Evolutionary conservation across 2,113 vertebrate species (phyloP).

Genomic region (Neopipo cinnamomea): DNA sequence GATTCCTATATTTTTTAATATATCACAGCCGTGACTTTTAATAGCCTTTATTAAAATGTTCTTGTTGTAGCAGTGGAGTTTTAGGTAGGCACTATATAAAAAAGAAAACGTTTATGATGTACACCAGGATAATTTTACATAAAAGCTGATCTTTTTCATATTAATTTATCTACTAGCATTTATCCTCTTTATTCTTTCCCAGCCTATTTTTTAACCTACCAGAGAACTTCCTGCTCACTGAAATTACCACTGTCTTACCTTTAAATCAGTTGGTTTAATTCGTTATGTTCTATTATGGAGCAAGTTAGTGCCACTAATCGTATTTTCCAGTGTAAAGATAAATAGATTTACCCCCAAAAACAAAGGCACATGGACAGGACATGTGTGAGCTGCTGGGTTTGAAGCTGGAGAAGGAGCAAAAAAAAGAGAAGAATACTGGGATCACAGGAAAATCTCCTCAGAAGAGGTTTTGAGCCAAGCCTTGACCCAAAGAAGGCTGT

Average conservation of each 20-base stretch:
- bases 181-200: neutral
- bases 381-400: neutral
- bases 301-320: neutral
- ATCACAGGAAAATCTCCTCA: neutral
- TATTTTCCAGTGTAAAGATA: neutral
- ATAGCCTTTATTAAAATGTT: neutral
- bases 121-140: neutral
- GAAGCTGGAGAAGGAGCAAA: neutral
- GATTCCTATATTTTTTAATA: neutral
- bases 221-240: neutral
- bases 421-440: neutral
- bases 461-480: neutral
- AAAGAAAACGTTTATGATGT: neutral
- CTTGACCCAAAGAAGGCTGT: neutral
- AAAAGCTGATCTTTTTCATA: neutral
- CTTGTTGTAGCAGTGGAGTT: neutral
- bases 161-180: neutral
- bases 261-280: neutral
- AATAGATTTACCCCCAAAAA: neutral
- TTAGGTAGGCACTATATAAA: neutral
- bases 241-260: neutral
- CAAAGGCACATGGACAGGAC: neutral
- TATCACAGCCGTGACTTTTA: neutral
- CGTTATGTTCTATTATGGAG: neutral
- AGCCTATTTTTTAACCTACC: neutral